phyloP scores from a whole-genome alignment of 2,888 invertebrate genomes.

The Stenotaenia linearis region DNA sequence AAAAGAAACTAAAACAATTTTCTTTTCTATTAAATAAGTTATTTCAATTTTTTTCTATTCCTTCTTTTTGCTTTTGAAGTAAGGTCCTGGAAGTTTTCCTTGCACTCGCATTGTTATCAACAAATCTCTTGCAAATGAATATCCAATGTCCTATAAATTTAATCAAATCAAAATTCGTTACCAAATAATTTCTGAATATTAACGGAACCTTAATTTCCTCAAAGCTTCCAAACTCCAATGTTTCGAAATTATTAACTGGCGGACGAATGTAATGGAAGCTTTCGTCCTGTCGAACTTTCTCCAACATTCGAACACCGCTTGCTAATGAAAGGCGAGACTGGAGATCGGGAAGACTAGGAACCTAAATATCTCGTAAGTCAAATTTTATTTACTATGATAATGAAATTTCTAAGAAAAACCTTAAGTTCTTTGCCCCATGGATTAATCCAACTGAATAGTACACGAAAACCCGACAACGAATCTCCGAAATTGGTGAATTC shows the following conservation, averaged over 20 bases:
- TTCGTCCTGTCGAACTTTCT: conserved; percentile 92
- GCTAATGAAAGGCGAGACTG: conserved; percentile 96
- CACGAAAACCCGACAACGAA: conserved; percentile 95
- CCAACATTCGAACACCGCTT: conserved; percentile 92
- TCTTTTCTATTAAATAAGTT: too few relatives aligned
- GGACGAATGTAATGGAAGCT: conserved; percentile 98
- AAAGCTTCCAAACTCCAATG: conserved; percentile 91
- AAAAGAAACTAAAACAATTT: too few relatives aligned
- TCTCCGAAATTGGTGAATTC: conserved; percentile 98
- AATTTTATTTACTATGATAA: too few relatives aligned
- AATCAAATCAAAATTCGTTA: not conserved
- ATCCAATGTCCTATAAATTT: conserved; percentile 19
- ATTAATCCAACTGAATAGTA: conserved; percentile 65
- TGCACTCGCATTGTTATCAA: not conserved
- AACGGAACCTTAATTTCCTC: conserved; percentile 74
- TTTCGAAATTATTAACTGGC: conserved; percentile 94
- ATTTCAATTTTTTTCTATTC: too few relatives aligned
- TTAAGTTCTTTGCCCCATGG: conserved; percentile 81
- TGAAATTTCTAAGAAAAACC: too few relatives aligned
- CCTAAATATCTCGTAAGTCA: too few relatives aligned
- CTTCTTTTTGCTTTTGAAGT: not conserved
- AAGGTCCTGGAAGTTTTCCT: conserved; percentile 24
- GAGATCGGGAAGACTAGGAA: conserved; percentile 95
- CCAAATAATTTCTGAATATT: not conserved
- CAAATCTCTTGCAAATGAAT: not conserved